Conservation (phyloP, 2,888 invertebrate genomes). For the Phorcus lineatus region DNA sequence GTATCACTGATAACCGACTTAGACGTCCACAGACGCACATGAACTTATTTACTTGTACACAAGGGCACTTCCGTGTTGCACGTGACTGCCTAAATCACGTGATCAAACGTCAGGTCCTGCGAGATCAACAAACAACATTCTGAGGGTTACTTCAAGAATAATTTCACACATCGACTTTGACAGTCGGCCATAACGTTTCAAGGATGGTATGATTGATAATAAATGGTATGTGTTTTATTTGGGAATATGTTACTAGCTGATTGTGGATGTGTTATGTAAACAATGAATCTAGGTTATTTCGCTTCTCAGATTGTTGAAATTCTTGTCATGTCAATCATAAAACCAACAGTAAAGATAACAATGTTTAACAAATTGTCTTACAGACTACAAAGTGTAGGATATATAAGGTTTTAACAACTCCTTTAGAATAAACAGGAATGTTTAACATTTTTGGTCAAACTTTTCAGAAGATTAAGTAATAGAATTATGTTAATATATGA, state of each 20-base stretch:
- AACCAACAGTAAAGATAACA: too few species aligned
- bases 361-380: too few species aligned
- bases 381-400: too few species aligned
- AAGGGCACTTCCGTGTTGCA: conserved; percentile 7
- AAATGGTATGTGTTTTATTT: not conserved
- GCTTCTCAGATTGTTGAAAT: too few species aligned
- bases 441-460: too few species aligned
- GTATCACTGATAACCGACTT: not conserved
- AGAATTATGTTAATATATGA: too few species aligned
- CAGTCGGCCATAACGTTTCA: not conserved
- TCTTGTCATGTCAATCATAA: too few species aligned
- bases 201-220: conserved; percentile 29
- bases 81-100: not conserved
- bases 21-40: not conserved
- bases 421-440: too few species aligned
- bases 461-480: too few species aligned
- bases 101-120: not conserved
- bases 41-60: not conserved
- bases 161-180: not conserved
- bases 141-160: not conserved
- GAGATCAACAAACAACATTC: not conserved
- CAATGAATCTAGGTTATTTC: too few species aligned
- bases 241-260: not conserved
- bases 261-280: too few species aligned
- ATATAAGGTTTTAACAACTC: too few species aligned